These are phyloP conservation scores for Cyanoliseus patagonus DNA, from an alignment of 2,113 vertebrate species.

Conservation along the genomic window DNA sequence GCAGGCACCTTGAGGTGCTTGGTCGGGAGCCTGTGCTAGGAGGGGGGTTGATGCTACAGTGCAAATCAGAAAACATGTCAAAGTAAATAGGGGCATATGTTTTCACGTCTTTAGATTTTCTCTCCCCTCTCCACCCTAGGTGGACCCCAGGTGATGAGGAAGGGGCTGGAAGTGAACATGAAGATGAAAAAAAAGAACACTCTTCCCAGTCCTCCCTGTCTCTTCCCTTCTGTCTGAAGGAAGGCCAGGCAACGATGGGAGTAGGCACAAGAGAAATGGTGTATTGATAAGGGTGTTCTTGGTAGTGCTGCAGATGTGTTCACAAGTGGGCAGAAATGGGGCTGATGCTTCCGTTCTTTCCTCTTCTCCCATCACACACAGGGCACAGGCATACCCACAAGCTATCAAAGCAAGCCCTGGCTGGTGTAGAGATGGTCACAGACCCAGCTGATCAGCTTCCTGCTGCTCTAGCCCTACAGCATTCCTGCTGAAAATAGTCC, in stretches of 20 bases:
- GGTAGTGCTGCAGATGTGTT: not conserved
- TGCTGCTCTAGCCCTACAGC: not conserved
- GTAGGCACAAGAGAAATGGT: not conserved
- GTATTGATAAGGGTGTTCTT: not conserved
- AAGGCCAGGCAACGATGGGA: not conserved
- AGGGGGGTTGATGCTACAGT: not conserved
- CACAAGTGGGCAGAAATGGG: not conserved
- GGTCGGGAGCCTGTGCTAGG: not conserved
- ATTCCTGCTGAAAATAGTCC: slow-evolving; percentile 24
- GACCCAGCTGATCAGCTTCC: not conserved
- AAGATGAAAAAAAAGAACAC: not conserved
- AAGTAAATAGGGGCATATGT: not conserved
- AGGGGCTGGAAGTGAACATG: not conserved
- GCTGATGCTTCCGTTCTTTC: not conserved
- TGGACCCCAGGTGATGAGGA: not conserved
- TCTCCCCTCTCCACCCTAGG: not conserved
- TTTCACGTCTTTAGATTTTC: not conserved
- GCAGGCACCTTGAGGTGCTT: not conserved
- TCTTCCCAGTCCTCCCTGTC: not conserved
- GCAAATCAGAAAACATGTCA: not conserved
- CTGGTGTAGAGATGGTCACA: not conserved
- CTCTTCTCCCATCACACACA: not conserved
- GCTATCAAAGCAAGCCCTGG: not conserved
- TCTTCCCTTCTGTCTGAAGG: not conserved
- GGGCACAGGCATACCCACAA: accelerated